phyloP scores from a whole-genome alignment of 2,113 vertebrate species.

The Mastomys natalensis region DNA sequence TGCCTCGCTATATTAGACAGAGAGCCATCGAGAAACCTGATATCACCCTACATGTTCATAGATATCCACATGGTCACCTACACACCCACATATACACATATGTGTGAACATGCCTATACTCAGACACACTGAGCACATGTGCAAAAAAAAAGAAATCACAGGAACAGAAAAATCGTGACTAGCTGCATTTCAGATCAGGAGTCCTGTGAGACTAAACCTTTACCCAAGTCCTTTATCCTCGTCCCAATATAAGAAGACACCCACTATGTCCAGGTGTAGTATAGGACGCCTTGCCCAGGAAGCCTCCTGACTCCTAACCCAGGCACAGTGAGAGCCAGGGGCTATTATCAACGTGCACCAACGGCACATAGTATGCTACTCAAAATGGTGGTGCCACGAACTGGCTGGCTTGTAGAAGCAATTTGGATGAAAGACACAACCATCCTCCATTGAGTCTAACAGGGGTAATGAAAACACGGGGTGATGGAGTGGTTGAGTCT shows the following conservation, averaged over 20 bases:
- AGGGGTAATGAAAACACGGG: background rate
- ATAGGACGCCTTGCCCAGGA: background rate
- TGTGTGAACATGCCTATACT: background rate
- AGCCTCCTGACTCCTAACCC: background rate
- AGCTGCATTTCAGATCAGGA: background rate
- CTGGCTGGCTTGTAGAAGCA: background rate
- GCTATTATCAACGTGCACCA: background rate
- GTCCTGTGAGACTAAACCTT: background rate
- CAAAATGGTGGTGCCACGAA: background rate
- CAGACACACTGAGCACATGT: background rate
- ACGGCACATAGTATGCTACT: background rate
- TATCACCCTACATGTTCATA: background rate
- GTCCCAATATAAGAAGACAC: background rate
- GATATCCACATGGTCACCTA: background rate
- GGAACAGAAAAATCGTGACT: background rate
- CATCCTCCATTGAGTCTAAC: background rate
- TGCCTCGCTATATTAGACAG: background rate
- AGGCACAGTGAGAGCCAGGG: background rate
- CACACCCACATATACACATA: background rate
- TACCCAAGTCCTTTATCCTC: background rate
- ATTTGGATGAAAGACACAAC: too few relatives aligned
- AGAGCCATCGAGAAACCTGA: too few relatives aligned
- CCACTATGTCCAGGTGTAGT: rapidly evolving
- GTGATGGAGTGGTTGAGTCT: background rate
- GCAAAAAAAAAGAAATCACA: background rate